phyloP scores from a whole-genome alignment of 1,140 invertebrate genomes.

The Brachionus rotundiformis region DNA sequence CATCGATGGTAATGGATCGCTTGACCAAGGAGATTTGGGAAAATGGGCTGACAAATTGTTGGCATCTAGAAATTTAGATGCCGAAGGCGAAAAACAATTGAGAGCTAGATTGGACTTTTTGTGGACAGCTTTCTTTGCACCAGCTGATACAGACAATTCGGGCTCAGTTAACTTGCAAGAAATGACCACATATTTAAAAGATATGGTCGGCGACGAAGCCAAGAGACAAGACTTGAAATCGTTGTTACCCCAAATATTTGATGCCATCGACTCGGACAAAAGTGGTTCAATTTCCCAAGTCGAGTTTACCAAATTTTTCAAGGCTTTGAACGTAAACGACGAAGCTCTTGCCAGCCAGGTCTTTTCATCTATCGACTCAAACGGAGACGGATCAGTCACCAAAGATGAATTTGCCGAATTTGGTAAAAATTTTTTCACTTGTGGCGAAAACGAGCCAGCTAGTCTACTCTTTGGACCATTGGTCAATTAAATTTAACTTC shows the following conservation, averaged over 20 bases:
- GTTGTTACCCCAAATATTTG: slow-evolving; percentile 9
- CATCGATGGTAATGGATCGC: background rate
- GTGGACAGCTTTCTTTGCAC: slow-evolving; percentile 26
- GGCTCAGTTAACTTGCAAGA: background rate
- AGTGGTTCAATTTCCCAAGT: background rate
- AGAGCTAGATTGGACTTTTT: background rate
- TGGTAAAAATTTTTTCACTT: slow-evolving; percentile 42
- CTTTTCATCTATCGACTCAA: slow-evolving; percentile 9
- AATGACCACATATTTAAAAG: slow-evolving; percentile 21
- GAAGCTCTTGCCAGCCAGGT: background rate
- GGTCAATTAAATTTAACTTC: background rate
- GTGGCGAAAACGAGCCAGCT: background rate
- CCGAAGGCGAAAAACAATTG: background rate
- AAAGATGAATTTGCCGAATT: slow-evolving; percentile 39
- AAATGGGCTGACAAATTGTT: slow-evolving; percentile 36
- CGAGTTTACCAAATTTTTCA: slow-evolving; percentile 32
- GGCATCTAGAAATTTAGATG: slow-evolving; percentile 25
- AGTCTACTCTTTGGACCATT: slow-evolving; percentile 35
- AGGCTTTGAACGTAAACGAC: slow-evolving; percentile 36
- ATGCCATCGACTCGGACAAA: slow-evolving; percentile 43
- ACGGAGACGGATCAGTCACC: background rate
- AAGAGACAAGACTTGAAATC: background rate
- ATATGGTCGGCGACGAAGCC: background rate
- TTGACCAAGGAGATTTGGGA: slow-evolving; percentile 32
- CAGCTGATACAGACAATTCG: slow-evolving; percentile 13